Percentiles rank a stretch among this genome's conserved stretches.
Conservation (phyloP, 2,888 invertebrate species). For the Blera fallax region DNA sequence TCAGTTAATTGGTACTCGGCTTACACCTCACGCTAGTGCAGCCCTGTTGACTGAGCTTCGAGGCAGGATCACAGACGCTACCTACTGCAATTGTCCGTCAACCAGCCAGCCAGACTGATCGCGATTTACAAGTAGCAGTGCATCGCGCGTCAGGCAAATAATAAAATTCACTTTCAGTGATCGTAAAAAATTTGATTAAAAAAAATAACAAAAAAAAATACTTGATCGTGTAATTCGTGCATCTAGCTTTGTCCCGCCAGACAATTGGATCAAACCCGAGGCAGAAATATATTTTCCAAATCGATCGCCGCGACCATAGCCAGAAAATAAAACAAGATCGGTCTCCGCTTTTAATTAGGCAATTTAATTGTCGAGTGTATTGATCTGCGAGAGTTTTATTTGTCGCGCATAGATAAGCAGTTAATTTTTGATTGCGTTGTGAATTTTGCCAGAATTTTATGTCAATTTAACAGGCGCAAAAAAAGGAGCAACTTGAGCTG, state of each 20-base stretch:
- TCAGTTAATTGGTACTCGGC: constrained; percentile 52
- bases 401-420: neutral
- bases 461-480: neutral
- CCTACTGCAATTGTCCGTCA: constrained; percentile 67
- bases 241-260: constrained; percentile 5
- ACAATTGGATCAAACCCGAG: constrained; percentile 7
- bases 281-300: neutral
- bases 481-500: neutral
- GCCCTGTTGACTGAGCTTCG: constrained; percentile 51
- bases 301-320: neutral
- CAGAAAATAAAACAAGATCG: neutral
- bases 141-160: constrained; percentile 25
- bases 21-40: constrained; percentile 40
- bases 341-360: neutral
- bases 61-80: constrained; percentile 54
- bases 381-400: neutral
- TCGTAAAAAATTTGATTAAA: constrained; percentile 17
- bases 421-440: neutral
- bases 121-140: constrained; percentile 41
- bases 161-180: constrained; percentile 17
- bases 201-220: constrained; percentile 1
- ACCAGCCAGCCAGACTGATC: constrained; percentile 61
- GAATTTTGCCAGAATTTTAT: neutral
- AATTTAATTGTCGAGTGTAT: constrained; percentile 1
- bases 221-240: constrained; percentile 38